Percentiles rank a stretch among this genome's conserved stretches.
phyloP scores from a whole-genome alignment of 2,113 vertebrate species.

The Rhabdornis inornatus region DNA sequence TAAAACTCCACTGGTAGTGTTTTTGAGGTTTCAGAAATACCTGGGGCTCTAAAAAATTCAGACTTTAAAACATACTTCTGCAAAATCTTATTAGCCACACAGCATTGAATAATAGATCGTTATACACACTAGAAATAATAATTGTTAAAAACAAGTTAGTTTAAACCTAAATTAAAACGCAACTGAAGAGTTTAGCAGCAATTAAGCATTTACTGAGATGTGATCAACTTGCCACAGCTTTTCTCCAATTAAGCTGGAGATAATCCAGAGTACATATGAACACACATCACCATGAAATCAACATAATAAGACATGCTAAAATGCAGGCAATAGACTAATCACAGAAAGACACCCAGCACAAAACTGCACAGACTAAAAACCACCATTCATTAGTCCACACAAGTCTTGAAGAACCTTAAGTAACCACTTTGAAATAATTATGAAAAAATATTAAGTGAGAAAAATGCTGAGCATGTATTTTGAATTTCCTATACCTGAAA shows the following conservation, averaged over 20 bases:
- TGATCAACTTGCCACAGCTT: slow-evolving; percentile 18
- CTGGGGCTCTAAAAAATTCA: slow-evolving; percentile 72
- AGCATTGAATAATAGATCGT: not conserved
- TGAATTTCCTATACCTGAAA: not conserved
- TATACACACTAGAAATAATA: not conserved
- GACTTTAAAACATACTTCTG: slow-evolving; percentile 60
- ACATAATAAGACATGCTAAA: not conserved
- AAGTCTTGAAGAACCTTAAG: not conserved
- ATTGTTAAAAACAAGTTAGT: not conserved
- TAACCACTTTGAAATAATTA: not conserved
- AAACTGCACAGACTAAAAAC: not conserved
- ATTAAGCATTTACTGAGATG: slow-evolving; percentile 34
- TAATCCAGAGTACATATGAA: not conserved
- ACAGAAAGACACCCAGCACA: not conserved
- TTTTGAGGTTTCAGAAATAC: slow-evolving; percentile 67
- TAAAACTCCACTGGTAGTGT: slow-evolving; percentile 69
- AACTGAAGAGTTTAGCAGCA: not conserved
- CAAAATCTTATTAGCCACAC: slow-evolving; percentile 1
- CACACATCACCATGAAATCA: not conserved
- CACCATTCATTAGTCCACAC: not conserved
- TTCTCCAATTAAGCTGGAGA: not conserved
- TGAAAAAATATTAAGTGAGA: not conserved
- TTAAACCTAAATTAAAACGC: not conserved
- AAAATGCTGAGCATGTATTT: not conserved
- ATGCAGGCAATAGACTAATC: not conserved